phyloP scores from a whole-genome alignment of 2,113 vertebrate genomes.

The Varanus salvator region DNA sequence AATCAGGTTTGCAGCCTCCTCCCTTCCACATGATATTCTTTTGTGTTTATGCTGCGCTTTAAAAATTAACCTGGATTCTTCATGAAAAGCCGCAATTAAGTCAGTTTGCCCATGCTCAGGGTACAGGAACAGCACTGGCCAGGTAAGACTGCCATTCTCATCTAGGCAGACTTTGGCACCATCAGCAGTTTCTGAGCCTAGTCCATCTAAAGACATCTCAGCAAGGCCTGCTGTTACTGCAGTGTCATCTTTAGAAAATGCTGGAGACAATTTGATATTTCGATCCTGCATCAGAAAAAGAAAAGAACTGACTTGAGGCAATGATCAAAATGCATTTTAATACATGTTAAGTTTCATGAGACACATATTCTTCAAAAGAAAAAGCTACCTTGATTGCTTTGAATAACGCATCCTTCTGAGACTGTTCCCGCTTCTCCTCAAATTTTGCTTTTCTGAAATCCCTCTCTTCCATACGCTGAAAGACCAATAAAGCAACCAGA shows the following conservation, averaged over 20 bases:
- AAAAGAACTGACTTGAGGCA: not conserved
- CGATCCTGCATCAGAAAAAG: slow-evolving; percentile 77
- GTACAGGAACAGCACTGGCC: slow-evolving; percentile 95
- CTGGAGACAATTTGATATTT: slow-evolving; percentile 81
- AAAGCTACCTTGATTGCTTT: slow-evolving; percentile 84
- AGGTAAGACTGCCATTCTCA: slow-evolving; percentile 84
- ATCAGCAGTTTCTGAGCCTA: slow-evolving; percentile 76
- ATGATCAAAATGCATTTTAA: rapidly evolving
- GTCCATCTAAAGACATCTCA: slow-evolving; percentile 77
- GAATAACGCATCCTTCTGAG: slow-evolving; percentile 80
- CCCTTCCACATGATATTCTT: not conserved
- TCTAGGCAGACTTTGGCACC: slow-evolving; percentile 85
- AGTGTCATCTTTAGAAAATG: slow-evolving; percentile 67
- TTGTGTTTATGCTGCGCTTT: not conserved
- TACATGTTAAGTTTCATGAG: not conserved
- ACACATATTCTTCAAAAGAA: not conserved
- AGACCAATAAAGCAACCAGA: not conserved
- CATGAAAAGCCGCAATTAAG: slow-evolving; percentile 91
- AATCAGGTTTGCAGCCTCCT: not conserved
- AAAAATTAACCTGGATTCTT: slow-evolving; percentile 83
- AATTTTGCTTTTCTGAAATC: slow-evolving; percentile 87
- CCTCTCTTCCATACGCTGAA: slow-evolving; percentile 84
- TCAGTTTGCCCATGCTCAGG: slow-evolving; percentile 93
- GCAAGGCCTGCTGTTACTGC: slow-evolving; percentile 67
- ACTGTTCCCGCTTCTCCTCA: slow-evolving; percentile 82